Base-by-base conservation (phyloP, 2,888 invertebrate genomes). In the Druceiella hillmani region DNA sequence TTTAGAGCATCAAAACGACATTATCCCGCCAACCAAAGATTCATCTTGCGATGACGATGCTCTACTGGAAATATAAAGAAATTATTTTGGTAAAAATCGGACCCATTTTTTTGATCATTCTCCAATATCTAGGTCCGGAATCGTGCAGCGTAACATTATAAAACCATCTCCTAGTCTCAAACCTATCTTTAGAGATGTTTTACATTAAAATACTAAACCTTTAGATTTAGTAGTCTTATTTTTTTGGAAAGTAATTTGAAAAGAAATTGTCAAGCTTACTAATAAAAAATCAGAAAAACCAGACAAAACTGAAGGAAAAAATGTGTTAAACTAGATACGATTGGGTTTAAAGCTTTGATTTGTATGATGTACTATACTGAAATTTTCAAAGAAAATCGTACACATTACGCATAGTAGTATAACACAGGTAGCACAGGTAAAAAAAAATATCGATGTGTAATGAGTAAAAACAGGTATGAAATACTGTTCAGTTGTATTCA, bases 211-310 rank as follows among this genome's bases (percentile, higher is more conserved):
- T 20, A 20, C n/a, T 6, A 20, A 20, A n/a, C 6, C 6, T 9
- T 9, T 20, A n/a, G 22, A 20, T 20, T 20, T 20, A n/a, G 6
- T 6, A n/a, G n/a, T 6, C 22, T 20, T 20, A n/a, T 20, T 20
- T 20, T 20, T 20, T 9, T 7, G 6, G 6, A n/a, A 20, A 20
- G 22, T 6, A 7, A 20, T 20, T 6, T 20, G 6, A 20, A n/a
- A 20, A 20, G 22, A 20, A 20, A 20, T 20, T 7, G n/a, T 20
- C 6, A 20, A 20, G 22, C 22, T 7, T 20, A 20, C 22, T 7
- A 20, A 20, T 20, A 20, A 20, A 20, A 20, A 20, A 20, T 20
- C n/a, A 20, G 22, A n/a, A 20, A 20, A 20, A 20, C n/a, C n/a
- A 7, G 22, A 20, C 22, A 6, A 7, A 20, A 20, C n/a, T 20